A percentile compares a stretch with the other conserved stretches of the same genome.
Evolutionary conservation across 1,140 invertebrate genomes (phyloP).

Genomic region (Penaeus vannamei): DNA sequence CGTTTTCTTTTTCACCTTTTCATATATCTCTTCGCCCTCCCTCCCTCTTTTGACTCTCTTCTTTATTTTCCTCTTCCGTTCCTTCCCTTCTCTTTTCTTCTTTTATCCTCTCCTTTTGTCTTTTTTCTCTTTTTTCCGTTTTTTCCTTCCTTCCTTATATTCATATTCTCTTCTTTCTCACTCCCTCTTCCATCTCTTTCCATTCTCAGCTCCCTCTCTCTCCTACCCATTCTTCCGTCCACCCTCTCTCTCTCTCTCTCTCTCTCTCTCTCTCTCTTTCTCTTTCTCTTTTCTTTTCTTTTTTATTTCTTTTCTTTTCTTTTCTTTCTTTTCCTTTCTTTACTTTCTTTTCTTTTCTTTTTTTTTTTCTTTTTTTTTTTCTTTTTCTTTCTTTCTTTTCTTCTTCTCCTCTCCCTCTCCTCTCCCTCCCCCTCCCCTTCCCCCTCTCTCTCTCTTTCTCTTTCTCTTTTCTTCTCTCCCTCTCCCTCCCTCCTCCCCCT

Average conservation of each 20-base stretch:
- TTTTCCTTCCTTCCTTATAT: too few relatives aligned
- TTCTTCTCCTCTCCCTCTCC: neutral
- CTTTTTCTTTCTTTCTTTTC: neutral
- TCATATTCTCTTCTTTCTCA: neutral
- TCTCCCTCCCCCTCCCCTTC: neutral
- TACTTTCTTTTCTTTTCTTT: neutral
- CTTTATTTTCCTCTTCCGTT: neutral
- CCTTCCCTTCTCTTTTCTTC: neutral
- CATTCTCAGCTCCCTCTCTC: neutral
- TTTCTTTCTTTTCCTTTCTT: neutral
- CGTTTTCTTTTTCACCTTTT: conserved; percentile 28
- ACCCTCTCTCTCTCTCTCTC: neutral
- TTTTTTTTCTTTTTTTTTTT: neutral
- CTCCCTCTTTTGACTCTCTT: neutral
- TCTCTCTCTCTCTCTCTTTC: neutral
- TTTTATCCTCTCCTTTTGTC: neutral
- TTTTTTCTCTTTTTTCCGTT: too few relatives aligned
- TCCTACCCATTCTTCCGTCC: neutral
- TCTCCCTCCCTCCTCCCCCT: too few relatives aligned
- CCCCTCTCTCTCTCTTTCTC: too few relatives aligned
- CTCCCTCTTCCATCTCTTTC: too few relatives aligned
- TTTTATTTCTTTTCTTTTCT: neutral
- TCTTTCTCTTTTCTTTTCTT: neutral
- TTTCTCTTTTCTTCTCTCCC: too few relatives aligned
- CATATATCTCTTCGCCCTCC: neutral